Conservation (phyloP, 2,888 invertebrate species). For the Blastobasis lacticolella region DNA sequence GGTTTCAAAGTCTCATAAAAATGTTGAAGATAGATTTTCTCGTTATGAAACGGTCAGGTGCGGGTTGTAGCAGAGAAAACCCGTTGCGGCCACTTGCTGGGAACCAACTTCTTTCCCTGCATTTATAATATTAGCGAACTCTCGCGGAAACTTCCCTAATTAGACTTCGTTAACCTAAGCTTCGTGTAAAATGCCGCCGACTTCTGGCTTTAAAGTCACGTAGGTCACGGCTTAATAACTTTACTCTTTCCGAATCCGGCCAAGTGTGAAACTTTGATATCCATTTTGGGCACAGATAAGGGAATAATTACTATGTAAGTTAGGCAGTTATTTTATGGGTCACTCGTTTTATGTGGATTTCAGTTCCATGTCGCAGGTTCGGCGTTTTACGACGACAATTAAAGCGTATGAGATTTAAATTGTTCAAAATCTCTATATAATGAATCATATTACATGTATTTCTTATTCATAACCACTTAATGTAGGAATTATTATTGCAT, state of each 20-base stretch:
- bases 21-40: no score
- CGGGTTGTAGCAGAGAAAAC: no score
- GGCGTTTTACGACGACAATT: no score
- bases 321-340: constrained; percentile 22
- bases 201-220: constrained; percentile 50
- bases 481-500: no score
- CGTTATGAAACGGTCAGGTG: no score
- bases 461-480: no score
- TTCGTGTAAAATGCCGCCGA: constrained; percentile 51
- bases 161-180: constrained; percentile 53
- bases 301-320: constrained; percentile 12
- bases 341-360: constrained; percentile 9
- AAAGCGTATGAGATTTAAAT: no score
- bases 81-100: constrained; percentile 10
- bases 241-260: constrained; percentile 32
- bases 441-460: no score
- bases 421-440: no score
- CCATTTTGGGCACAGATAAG: constrained; percentile 13
- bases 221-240: constrained; percentile 39
- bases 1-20: no score
- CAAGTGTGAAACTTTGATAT: constrained; percentile 33
- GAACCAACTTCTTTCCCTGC: constrained; percentile 47
- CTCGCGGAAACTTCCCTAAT: constrained; percentile 47
- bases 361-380: no score
- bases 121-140: constrained; percentile 57